Evolutionary conservation across 2,797 vertebrate species (phyloP), one percentile per base, ranked within the genome.

Genomic region (Macroramphosus scolopax): DNA sequence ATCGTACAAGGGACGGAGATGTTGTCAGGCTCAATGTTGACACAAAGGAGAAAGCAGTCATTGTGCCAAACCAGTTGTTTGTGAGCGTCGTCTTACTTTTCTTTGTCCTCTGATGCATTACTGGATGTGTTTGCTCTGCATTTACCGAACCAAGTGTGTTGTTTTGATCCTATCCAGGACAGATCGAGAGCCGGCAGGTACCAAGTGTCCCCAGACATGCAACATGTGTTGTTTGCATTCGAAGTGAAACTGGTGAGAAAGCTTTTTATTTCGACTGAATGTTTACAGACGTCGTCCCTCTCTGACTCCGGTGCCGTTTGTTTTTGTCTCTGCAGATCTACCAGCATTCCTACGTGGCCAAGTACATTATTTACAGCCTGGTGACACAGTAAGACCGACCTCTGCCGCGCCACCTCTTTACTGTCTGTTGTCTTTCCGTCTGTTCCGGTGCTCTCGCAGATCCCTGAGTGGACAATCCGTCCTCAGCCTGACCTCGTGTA

Each of bases 361-460:
- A 92, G 63, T 98, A 98, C 67, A 94, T 95, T 66, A 93, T 98
- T 75, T 95, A 92, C 92, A 96, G 94, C 85, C 92, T 98, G 11
- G 84, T 89, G 77, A 92, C 92, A 7, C 92, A 94, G 96, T 98
- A 94, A 96, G 95, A 52, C 11, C 4, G 24, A n/a, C 30, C 13
- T 77, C 28, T 17, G 29, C 48, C 28, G 15, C 37, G 3, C 43
- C 31, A 33, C 25, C 7, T 20, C 38, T 54, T 26, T 5, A 15
- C 20, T 25, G 8, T 34, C 15, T 35, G 7, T 30, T 14, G 2
- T 56, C 17, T 41, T 37, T 41, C 8, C 35, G 16, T 28, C 14
- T 25, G 26, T 43, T 16, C 18, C 18, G 3, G 35, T 17, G 15
- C 33, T 17, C 28, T 38, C 14, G 29, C 18, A 35, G 11, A 57